Evolutionary conservation across 2,797 vertebrate genomes (phyloP).

Genomic region (Moxostoma hubbsi): DNA sequence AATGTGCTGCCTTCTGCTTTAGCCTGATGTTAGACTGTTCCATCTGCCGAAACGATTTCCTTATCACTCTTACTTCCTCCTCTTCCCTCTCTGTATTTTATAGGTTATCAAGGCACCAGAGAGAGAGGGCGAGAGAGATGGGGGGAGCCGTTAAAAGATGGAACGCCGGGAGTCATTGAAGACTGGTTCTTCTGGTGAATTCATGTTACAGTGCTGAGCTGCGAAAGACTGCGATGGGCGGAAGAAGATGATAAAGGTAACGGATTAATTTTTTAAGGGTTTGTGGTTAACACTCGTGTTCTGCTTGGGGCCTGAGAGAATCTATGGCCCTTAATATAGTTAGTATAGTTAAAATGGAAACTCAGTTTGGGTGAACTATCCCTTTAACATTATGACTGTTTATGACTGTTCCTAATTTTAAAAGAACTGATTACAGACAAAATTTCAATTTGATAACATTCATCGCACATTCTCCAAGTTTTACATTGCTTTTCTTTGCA

Average conservation of each 20-base stretch:
- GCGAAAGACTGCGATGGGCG: neutral
- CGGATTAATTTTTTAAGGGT: neutral
- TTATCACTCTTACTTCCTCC: conserved; percentile 29
- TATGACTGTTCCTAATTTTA: no score
- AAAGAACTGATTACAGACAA: no score
- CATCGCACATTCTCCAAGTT: no score
- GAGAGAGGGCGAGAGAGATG: conserved; percentile 49
- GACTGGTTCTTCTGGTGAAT: neutral
- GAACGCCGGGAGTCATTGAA: conserved; percentile 6
- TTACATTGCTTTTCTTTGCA: no score
- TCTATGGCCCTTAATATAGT: no score
- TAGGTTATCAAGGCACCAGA: conserved; percentile 48
- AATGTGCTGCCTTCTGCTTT: conserved; percentile 21
- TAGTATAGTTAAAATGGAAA: no score
- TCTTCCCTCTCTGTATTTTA: conserved; percentile 36
- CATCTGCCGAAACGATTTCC: conserved; percentile 37
- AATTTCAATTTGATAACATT: no score
- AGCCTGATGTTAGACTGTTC: conserved; percentile 26
- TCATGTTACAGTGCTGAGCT: neutral
- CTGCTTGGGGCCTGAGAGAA: no score
- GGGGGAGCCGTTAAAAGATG: neutral
- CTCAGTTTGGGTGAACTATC: no score
- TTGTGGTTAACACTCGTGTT: neutral
- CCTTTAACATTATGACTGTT: no score
- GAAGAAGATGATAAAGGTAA: conserved; percentile 43